Percentiles rank a stretch among this genome's conserved stretches.
These are phyloP conservation scores for Sceloporus undulatus DNA, from an alignment of 2,113 vertebrate genomes.

Conservation along the genomic window DNA sequence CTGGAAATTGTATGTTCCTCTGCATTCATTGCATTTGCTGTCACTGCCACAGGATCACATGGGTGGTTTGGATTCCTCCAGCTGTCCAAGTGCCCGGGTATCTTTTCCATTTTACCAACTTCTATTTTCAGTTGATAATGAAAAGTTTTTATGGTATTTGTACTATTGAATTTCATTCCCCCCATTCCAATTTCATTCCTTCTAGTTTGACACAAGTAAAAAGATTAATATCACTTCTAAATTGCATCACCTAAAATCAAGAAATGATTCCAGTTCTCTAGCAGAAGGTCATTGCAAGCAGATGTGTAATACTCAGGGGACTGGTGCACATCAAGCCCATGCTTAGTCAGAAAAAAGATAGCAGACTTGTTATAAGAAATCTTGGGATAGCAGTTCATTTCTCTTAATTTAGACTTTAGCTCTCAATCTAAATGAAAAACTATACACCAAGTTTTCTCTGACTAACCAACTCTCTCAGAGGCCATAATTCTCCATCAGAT, in stretches of 20 bases:
- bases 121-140: slow-evolving; percentile 6
- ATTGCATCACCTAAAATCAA: slow-evolving; percentile 32
- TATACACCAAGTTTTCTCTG: background rate
- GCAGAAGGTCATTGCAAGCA: slow-evolving; percentile 20
- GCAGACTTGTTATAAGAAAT: slow-evolving; percentile 15
- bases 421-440: slow-evolving; percentile 2
- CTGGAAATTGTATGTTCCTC: background rate
- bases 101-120: background rate
- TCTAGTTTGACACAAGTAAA: slow-evolving; percentile 26
- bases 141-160: slow-evolving; percentile 16
- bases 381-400: slow-evolving; percentile 4
- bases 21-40: slow-evolving; percentile 11
- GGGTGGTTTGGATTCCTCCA: background rate
- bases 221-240: slow-evolving; percentile 36
- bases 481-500: background rate
- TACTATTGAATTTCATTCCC: slow-evolving; percentile 18
- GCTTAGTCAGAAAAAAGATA: slow-evolving; percentile 17
- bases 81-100: background rate
- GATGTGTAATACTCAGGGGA: slow-evolving; percentile 11
- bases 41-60: background rate
- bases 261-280: slow-evolving; percentile 16
- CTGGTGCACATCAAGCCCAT: background rate
- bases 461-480: background rate
- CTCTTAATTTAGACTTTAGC: slow-evolving; percentile 4
- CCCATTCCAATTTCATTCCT: slow-evolving; percentile 22